A percentile compares a stretch with the other conserved stretches of the same genome.
Conservation (phyloP, 2,113 vertebrate species). For the Nesoenas mayeri region DNA sequence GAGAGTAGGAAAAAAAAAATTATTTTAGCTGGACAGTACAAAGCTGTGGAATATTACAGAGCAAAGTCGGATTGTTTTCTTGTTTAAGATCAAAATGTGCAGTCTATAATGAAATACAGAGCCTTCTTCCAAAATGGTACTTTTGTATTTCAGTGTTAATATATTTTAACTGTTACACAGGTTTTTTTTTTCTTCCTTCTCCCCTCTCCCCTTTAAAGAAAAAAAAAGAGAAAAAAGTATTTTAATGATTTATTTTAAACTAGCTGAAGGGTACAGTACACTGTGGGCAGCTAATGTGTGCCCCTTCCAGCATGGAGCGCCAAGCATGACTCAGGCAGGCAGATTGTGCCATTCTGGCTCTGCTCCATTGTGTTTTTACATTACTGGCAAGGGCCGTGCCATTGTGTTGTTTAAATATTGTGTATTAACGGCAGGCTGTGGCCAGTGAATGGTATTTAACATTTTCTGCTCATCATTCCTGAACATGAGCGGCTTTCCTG, state of each 20-base stretch:
- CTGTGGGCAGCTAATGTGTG: conserved; percentile 23
- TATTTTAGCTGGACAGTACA: conserved; percentile 43
- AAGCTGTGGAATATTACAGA: conserved; percentile 58
- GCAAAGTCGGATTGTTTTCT: conserved; percentile 39
- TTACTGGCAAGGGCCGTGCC: conserved; percentile 58
- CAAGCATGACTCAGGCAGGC: conserved; percentile 49
- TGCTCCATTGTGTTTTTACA: conserved; percentile 51
- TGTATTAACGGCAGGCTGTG: conserved; percentile 58
- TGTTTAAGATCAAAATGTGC: conserved; percentile 64
- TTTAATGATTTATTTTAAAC: conserved; percentile 47
- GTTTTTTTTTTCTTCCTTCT: not conserved
- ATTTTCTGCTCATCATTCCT: conserved; percentile 17
- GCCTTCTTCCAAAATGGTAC: conserved; percentile 25
- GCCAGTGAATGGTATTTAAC: conserved; percentile 46
- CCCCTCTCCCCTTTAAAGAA: accelerated
- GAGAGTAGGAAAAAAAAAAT: not conserved
- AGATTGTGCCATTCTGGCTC: conserved; percentile 54
- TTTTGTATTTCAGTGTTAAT: conserved; percentile 34
- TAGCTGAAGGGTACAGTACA: not conserved
- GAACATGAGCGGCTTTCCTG: not conserved
- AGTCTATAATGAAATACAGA: conserved; percentile 68
- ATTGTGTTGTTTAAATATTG: conserved; percentile 67
- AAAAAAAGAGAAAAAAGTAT: not conserved
- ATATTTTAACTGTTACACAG: conserved; percentile 42
- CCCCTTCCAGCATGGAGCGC: not conserved